A percentile compares a stretch with the other conserved stretches of the same genome.
phyloP scores from a whole-genome alignment of 1,140 invertebrate genomes.

The Eupeodes corollae region DNA sequence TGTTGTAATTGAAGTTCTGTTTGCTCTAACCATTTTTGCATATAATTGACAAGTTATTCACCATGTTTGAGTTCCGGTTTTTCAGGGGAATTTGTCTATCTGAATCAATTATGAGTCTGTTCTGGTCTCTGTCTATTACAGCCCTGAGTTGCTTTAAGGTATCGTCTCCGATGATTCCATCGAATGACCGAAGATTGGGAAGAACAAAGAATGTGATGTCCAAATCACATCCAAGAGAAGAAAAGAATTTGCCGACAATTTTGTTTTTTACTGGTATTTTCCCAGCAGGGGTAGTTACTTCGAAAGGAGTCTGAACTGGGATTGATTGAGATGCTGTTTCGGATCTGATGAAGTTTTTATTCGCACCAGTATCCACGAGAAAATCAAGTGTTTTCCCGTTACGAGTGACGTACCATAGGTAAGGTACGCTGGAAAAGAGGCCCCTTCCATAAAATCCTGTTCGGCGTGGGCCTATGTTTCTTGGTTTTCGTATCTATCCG shows the following conservation, averaged over 20 bases:
- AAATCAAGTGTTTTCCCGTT: constrained; percentile 8
- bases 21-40: not conserved
- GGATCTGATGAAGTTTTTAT: too few species aligned
- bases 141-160: too few species aligned
- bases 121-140: constrained; percentile 7
- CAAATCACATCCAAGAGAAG: not conserved
- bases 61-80: constrained; percentile 6
- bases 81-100: not conserved
- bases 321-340: constrained; percentile 2
- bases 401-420: constrained; percentile 5
- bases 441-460: constrained; percentile 13
- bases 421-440: too few species aligned
- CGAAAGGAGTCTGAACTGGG: constrained; percentile 6
- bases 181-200: constrained; percentile 2
- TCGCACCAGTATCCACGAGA: too few species aligned
- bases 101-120: constrained; percentile 2
- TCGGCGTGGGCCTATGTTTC: not conserved
- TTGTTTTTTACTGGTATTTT: constrained; percentile 6
- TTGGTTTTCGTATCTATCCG: not conserved
- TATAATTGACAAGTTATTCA: constrained; percentile 11
- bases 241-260: constrained; percentile 8
- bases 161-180: too few species aligned
- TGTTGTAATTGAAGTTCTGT: constrained; percentile 3
- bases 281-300: constrained; percentile 9
- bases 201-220: constrained; percentile 5